phyloP scores from a whole-genome alignment of 2,888 invertebrate genomes.

The Bugula neritina region DNA sequence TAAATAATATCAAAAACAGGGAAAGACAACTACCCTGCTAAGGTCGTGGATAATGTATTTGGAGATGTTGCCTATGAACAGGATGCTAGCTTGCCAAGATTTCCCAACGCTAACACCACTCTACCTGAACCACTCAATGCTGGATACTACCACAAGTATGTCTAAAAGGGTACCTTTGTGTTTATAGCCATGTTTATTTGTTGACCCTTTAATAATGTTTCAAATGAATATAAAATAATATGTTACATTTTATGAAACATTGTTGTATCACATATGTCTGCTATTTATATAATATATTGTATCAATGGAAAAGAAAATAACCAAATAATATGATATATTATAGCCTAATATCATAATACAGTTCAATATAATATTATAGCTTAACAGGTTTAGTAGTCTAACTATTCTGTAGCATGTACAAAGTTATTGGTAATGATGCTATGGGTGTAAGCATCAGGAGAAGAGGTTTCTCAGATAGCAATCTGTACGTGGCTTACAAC shows the following conservation, averaged over 20 bases:
- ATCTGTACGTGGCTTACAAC: slow-evolving; percentile 37
- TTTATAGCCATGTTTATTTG: not conserved
- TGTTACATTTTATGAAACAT: too few relatives aligned
- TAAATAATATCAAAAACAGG: too few relatives aligned
- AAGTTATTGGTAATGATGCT: slow-evolving; percentile 27
- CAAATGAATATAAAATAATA: too few relatives aligned
- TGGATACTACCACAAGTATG: slow-evolving; percentile 29
- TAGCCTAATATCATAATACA: too few relatives aligned
- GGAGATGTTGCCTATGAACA: slow-evolving; percentile 28
- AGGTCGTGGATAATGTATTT: slow-evolving; percentile 33
- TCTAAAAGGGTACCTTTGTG: not conserved
- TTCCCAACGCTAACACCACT: slow-evolving; percentile 4
- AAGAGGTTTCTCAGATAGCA: slow-evolving; percentile 30
- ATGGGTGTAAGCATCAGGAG: slow-evolving; percentile 27
- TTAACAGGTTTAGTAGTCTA: too few relatives aligned
- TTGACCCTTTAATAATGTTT: not conserved
- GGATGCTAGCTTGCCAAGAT: not conserved
- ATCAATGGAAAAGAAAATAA: too few relatives aligned
- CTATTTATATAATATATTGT: too few relatives aligned
- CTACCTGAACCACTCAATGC: slow-evolving; percentile 27
- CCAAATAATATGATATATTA: too few relatives aligned
- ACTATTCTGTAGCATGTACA: not conserved
- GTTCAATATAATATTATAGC: too few relatives aligned
- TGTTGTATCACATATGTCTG: too few relatives aligned
- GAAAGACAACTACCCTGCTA: slow-evolving; percentile 35